These are phyloP conservation scores for Gryllus bimaculatus DNA, from an alignment of 1,140 invertebrate genomes.

Conservation along the genomic window DNA sequence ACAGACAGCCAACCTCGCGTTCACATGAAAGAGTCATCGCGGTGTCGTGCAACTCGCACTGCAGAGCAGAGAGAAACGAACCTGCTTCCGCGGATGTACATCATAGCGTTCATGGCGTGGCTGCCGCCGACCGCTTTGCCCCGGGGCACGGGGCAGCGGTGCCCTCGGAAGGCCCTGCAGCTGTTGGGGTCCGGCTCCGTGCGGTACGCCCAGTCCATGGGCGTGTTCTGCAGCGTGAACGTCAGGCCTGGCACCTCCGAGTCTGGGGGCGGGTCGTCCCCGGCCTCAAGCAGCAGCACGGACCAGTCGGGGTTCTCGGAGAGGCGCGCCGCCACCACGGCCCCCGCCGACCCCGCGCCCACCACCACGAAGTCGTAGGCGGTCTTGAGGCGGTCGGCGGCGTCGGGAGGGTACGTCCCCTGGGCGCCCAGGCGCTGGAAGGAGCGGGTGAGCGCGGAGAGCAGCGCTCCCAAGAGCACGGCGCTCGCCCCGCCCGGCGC, in stretches of 20 bases:
- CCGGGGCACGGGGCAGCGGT: slow-evolving; percentile 32
- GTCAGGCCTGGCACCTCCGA: slow-evolving; percentile 9
- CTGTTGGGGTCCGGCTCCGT: slow-evolving; percentile 42
- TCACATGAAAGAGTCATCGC: no score
- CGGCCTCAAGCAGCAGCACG: slow-evolving; percentile 70
- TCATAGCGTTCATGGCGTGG: slow-evolving; percentile 18
- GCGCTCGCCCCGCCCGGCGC: background rate
- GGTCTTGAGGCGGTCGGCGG: background rate
- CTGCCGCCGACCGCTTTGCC: slow-evolving; percentile 31
- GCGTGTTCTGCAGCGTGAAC: slow-evolving; percentile 26
- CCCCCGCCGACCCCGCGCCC: slow-evolving; percentile 54
- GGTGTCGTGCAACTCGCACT: no score
- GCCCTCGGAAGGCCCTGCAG: slow-evolving; percentile 32
- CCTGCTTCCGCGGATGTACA: background rate
- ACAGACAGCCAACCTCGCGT: no score
- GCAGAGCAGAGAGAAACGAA: background rate
- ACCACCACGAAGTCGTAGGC: slow-evolving; percentile 46
- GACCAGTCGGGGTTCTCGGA: slow-evolving; percentile 36
- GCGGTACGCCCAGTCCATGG: slow-evolving; percentile 38
- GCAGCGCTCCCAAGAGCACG: background rate
- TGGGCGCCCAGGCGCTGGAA: background rate
- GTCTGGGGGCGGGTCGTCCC: slow-evolving; percentile 27
- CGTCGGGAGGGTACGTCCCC: background rate
- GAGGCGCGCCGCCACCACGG: slow-evolving; percentile 48
- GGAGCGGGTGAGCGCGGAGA: background rate